Percentiles rank a stretch among this genome's conserved stretches.
Evolutionary conservation across 2,113 vertebrate genomes (phyloP).

Genomic region (Setophaga petechia): DNA sequence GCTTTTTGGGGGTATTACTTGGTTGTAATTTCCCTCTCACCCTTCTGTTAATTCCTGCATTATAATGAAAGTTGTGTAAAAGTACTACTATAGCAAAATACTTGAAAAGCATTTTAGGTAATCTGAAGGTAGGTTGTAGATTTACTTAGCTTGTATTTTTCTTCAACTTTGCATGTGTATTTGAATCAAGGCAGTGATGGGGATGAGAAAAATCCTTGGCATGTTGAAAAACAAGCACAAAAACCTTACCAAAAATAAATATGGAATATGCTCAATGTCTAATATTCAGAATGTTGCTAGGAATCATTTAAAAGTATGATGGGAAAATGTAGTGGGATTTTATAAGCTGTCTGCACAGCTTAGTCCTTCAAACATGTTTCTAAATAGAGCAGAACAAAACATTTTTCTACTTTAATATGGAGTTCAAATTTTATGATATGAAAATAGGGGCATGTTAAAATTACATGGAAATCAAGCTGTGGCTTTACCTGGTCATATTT

Average conservation of each 20-base stretch:
- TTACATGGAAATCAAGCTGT: neutral
- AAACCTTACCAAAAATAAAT: neutral
- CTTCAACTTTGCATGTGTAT: neutral
- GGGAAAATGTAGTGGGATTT: neutral
- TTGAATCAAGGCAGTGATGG: neutral
- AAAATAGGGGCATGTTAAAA: neutral
- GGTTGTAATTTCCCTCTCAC: neutral
- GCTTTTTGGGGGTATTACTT: neutral
- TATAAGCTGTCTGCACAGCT: neutral
- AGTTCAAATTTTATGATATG: neutral
- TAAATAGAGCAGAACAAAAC: neutral
- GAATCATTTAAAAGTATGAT: neutral
- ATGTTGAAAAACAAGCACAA: neutral
- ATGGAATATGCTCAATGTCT: neutral
- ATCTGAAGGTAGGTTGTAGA: neutral
- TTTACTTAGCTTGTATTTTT: neutral
- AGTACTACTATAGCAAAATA: neutral
- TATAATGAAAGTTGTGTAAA: neutral
- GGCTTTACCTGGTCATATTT: neutral
- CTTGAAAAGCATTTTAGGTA: neutral
- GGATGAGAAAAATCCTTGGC: neutral
- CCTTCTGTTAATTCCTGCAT: neutral
- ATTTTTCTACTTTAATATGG: neutral
- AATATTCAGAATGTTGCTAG: neutral
- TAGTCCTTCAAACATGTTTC: neutral